These are phyloP conservation scores for Poecile montanus DNA, from an alignment of 2,797 vertebrate species.

Conservation along the genomic window DNA sequence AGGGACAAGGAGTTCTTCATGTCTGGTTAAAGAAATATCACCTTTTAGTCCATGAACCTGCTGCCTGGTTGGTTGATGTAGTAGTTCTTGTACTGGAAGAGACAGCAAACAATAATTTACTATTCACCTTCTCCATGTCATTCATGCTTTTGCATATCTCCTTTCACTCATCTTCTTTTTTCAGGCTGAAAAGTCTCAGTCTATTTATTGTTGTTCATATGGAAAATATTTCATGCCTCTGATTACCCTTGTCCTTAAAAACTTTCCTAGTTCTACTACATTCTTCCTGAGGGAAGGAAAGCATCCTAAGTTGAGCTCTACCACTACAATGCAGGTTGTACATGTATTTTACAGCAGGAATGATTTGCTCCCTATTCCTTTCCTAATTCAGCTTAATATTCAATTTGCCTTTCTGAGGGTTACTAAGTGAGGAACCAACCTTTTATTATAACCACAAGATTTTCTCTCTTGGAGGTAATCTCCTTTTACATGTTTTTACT, in stretches of 20 bases:
- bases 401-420: background rate
- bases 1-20: background rate
- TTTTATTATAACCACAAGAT: background rate
- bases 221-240: background rate
- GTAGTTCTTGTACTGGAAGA: background rate
- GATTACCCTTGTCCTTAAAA: background rate
- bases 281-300: background rate
- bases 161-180: background rate
- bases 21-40: background rate
- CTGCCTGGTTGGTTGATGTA: background rate
- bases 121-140: slow-evolving; percentile 5
- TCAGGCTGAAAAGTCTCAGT: background rate
- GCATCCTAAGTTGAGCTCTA: background rate
- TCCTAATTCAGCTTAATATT: background rate
- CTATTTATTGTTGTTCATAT: background rate
- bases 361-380: background rate
- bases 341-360: background rate
- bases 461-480: background rate
- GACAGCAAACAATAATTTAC: background rate
- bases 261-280: background rate
- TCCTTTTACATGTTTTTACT: background rate
- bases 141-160: slow-evolving; percentile 20
- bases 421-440: background rate
- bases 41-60: background rate
- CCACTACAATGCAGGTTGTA: background rate